Conservation (phyloP, 1,140 invertebrate genomes). For the Dufourea novaeangliae region DNA sequence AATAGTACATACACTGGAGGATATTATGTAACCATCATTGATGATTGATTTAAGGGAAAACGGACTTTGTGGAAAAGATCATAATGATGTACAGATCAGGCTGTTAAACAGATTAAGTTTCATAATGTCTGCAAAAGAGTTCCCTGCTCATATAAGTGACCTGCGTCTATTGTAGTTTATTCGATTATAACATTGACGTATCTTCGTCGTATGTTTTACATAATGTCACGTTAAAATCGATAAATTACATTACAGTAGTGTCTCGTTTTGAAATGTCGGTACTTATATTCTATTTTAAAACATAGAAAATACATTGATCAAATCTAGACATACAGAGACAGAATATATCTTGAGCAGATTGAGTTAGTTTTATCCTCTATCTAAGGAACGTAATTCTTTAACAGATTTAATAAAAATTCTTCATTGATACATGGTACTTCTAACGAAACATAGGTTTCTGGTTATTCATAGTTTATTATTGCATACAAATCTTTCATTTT, state of each 20-base stretch:
- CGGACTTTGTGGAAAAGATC: background rate
- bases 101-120: slow-evolving; percentile 2
- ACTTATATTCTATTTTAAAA: background rate
- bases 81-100: background rate
- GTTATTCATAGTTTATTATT: slow-evolving; percentile 6
- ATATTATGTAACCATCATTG: background rate
- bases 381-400: background rate
- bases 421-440: slow-evolving; percentile 2
- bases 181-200: slow-evolving; percentile 23
- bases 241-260: background rate
- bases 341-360: background rate
- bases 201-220: slow-evolving; percentile 17
- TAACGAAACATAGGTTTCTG: background rate
- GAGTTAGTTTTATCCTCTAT: background rate
- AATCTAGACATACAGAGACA: background rate
- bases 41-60: background rate
- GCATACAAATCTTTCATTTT: background rate
- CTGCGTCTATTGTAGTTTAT: slow-evolving; percentile 5
- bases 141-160: background rate
- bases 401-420: background rate
- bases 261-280: slow-evolving; percentile 5
- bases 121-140: background rate
- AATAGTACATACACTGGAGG: background rate
- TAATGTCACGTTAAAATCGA: slow-evolving; percentile 3
- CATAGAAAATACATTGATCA: background rate